These are phyloP conservation scores for Exocentrus adspersus DNA, from an alignment of 2,888 invertebrate species.

Conservation along the genomic window DNA sequence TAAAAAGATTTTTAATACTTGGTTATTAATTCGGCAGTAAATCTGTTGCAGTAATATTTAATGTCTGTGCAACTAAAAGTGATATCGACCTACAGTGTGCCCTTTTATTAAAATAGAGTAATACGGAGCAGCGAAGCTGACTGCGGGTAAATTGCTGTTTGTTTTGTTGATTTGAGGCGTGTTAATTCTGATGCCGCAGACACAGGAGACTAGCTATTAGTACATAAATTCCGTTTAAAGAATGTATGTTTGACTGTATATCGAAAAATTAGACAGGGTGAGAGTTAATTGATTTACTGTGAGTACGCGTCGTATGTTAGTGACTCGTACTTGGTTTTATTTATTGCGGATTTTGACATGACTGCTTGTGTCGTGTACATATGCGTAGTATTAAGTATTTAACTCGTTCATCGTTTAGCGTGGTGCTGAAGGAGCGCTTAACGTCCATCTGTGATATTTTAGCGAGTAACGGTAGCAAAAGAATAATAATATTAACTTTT, in stretches of 20 bases:
- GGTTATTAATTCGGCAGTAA: no score
- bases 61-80: no score
- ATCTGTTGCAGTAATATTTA: no score
- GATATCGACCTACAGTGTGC: no score
- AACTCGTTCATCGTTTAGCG: slow-evolving; percentile 59
- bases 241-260: slow-evolving; percentile 54
- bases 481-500: slow-evolving; percentile 63
- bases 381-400: slow-evolving; percentile 59
- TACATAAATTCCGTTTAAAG: slow-evolving; percentile 36
- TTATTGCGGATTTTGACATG: slow-evolving; percentile 57
- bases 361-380: slow-evolving; percentile 60
- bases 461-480: slow-evolving; percentile 63
- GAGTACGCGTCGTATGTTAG: slow-evolving; percentile 59
- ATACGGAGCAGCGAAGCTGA: slow-evolving; percentile 31
- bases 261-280: slow-evolving; percentile 52
- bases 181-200: slow-evolving; percentile 22
- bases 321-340: slow-evolving; percentile 52
- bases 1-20: no score
- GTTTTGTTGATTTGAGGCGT: slow-evolving; percentile 10
- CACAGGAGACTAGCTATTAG: slow-evolving; percentile 22
- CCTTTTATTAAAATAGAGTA: no score
- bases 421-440: slow-evolving; percentile 56
- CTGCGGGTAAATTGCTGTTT: slow-evolving; percentile 19
- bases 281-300: slow-evolving; percentile 58
- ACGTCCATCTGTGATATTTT: slow-evolving; percentile 64